Evolutionary conservation across 2,888 invertebrate genomes (phyloP), one percentile per base, ranked within the genome.

Genomic region (Drosophila tripunctata): DNA sequence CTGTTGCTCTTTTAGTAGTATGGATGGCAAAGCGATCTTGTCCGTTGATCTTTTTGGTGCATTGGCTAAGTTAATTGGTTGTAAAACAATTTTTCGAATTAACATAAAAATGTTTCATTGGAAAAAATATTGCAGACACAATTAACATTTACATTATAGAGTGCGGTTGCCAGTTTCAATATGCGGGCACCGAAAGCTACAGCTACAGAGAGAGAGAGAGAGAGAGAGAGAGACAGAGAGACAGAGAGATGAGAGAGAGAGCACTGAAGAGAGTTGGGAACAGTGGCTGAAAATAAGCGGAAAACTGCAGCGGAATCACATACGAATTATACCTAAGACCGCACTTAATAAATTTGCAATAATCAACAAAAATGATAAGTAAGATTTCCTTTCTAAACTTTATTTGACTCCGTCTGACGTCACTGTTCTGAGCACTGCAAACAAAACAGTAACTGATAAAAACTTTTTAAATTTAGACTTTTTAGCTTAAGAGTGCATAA

Each of bases 61-160:
- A 88, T 89, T 89, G 89, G 80, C 86, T 75, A 84, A 80, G 85
- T 89, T 89, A 89, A 89, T 89, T 89, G 86, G 82, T 85, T 84
- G 84, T 86, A 86, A 82, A 86, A 85, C 79, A 85, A 86, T 83
- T 85, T 85, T 84, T 81, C 80, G 84, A 81, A 86, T 85, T 85
- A 87, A 84, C 87, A 86, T 85, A 85, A 84, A 84, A 83, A 84
- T 86, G 83, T 86, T 86, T 84, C 83, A 84, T 84, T 78, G 86
- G 86, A 80, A 84, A 82, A 83, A 62, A 78, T 80, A 79, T 81
- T 72, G 72, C 73, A 73, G 68, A 73, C 68, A 68, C 68, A 73
- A 73, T 75, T 74, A 74, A 74, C 74, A 70, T 73, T 73, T 72
- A 73, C 63, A 54, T 58, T 58, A 47, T 35, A 41, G 31, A n/a